Evolutionary conservation across 1,140 invertebrate genomes (phyloP), one percentile per base, ranked within the genome.

Genomic region (Megalopta genalis): DNA sequence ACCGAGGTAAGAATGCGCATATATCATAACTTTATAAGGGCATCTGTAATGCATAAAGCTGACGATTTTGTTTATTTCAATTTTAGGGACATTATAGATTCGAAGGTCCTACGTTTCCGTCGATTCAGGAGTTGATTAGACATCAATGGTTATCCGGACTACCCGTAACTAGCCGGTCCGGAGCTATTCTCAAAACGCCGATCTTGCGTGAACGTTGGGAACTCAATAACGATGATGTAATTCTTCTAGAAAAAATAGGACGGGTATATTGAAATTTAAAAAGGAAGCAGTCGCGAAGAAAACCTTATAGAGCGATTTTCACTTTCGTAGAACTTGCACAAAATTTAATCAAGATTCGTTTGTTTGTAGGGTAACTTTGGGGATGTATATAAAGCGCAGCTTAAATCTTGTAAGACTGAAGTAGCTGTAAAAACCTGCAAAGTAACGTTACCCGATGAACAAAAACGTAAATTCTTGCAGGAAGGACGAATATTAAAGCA

Each of bases 351-450:
- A 25, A 67, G 16, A 0, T 23, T 16, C 59, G 21, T 52, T 3
- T 0, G 32, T 62, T 60, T 80, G 7, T 54, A 99, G 98, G 98
- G 98, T 71, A 99, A 99, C 91, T 99, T 99, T 93, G 98, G 98
- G 5, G 98, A 99, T 91, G 98, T 99, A 4, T 99, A 98, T 92
- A 97, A 97, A 93, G 98, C 98, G 3, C 95, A 96, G 70, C 94
- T 99, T 37, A 96, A 97, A 90, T 95, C 95, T 23, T 96, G 95
- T 21, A 96, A 96, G 77, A 95, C 96, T 89, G 96, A 98, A 86
- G 98, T 99, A 23, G 98, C 98, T 12, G 98, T 99, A 37, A 99
- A 99, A 94, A 99, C 98, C 0, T 99, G 98, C 91, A 95, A 97
- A 81, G 96, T 98, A 79, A 97, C 97, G 0, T 92, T 99, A 37